phyloP scores from a whole-genome alignment of 2,797 vertebrate species.

The Alcedo atthis region DNA sequence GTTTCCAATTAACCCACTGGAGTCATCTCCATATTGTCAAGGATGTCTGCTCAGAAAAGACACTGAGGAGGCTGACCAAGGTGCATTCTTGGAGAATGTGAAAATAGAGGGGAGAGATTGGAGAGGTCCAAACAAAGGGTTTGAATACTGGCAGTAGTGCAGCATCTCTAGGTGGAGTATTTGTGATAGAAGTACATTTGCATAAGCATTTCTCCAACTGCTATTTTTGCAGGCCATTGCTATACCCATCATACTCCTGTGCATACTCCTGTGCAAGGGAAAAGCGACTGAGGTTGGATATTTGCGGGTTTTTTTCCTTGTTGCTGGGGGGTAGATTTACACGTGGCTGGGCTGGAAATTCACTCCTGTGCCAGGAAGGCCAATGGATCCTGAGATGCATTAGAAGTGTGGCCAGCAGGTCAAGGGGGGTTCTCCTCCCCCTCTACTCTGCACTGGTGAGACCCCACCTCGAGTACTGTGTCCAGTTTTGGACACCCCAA shows the following conservation, averaged over 20 bases:
- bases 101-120: background rate
- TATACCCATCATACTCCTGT: background rate
- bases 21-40: background rate
- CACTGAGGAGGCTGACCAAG: background rate
- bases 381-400: no score
- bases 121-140: background rate
- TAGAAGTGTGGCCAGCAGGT: no score
- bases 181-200: background rate
- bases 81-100: background rate
- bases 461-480: no score
- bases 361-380: no score
- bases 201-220: background rate
- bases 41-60: background rate
- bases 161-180: background rate
- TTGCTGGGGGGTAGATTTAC: no score
- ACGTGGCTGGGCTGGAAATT: no score
- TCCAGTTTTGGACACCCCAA: no score
- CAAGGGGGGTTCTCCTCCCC: no score
- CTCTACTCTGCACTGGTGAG: no score
- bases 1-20: constrained; percentile 23
- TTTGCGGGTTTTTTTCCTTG: no score
- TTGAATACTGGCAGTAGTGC: background rate
- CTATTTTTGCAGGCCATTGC: background rate
- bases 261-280: no score
- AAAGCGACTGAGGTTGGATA: no score